phyloP scores from a whole-genome alignment of 2,888 invertebrate genomes.

The Nephrotoma appendiculata region DNA sequence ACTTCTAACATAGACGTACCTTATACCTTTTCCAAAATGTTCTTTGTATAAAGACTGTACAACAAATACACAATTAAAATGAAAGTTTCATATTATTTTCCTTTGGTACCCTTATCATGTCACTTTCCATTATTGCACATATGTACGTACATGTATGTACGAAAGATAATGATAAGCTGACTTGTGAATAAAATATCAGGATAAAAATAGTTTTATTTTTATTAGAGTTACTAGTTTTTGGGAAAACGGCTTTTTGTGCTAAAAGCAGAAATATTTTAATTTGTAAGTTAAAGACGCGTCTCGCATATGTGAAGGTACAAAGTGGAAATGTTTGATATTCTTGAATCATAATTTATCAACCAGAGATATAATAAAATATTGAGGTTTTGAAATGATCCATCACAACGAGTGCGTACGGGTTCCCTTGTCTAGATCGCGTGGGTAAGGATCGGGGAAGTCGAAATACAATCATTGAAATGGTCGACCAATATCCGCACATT shows the following conservation, averaged over 20 bases:
- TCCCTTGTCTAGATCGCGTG: no score
- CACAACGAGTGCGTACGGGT: no score
- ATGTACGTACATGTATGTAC: not conserved
- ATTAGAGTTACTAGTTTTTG: not conserved
- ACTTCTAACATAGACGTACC: not conserved
- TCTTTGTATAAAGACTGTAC: not conserved
- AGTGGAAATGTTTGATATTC: not conserved
- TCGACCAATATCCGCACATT: no score
- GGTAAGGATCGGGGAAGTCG: no score
- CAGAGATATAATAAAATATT: not conserved
- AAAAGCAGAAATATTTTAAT: not conserved
- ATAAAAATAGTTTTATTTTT: not conserved
- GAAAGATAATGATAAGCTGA: not conserved
- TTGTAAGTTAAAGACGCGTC: not conserved
- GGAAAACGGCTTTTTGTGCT: not conserved
- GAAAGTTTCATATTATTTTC: not conserved
- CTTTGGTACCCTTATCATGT: not conserved
- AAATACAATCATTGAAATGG: no score
- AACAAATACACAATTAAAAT: not conserved
- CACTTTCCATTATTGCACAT: not conserved
- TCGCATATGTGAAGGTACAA: not conserved
- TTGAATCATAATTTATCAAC: not conserved
- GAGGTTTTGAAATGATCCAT: no score
- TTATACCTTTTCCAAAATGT: not conserved
- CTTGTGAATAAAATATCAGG: not conserved